Evolutionary conservation across 1,140 invertebrate species (phyloP).

Genomic region (Zaprionus nigranus): DNA sequence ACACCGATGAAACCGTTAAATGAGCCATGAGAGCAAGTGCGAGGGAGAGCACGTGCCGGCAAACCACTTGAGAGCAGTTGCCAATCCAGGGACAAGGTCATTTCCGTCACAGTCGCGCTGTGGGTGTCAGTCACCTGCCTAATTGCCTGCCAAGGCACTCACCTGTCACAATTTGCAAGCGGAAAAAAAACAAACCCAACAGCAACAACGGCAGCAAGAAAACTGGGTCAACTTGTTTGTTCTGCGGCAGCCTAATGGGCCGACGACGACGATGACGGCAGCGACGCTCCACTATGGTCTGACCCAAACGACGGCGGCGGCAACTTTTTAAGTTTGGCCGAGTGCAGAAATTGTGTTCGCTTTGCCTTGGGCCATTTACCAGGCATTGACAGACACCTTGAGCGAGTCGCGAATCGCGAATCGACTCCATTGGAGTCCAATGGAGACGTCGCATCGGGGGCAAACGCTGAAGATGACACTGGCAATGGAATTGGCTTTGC

Average conservation of each 20-base stretch:
- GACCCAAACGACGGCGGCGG: constrained; percentile 29
- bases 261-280: neutral
- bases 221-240: constrained; percentile 66
- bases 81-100: constrained; percentile 76
- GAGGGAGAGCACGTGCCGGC: constrained; percentile 28
- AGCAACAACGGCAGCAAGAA: neutral
- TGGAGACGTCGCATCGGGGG: constrained; percentile 6
- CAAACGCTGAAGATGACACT: constrained; percentile 39
- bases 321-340: constrained; percentile 39
- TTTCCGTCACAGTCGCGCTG: constrained; percentile 68
- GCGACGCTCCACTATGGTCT: constrained; percentile 25
- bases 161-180: constrained; percentile 49
- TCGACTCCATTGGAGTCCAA: constrained; percentile 1
- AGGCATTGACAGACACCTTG: constrained; percentile 43
- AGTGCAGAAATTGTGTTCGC: constrained; percentile 30
- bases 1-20: constrained; percentile 31
- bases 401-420: neutral
- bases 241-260: constrained; percentile 40
- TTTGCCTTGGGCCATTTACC: constrained; percentile 49
- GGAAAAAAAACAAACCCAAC: constrained; percentile 25
- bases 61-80: constrained; percentile 47
- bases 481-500: constrained; percentile 37
- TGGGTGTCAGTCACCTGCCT: constrained; percentile 77
- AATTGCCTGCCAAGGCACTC: constrained; percentile 74
- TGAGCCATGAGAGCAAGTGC: constrained; percentile 21